Conservation (phyloP, 2,888 invertebrate species). For the Chelonus formosanus region DNA sequence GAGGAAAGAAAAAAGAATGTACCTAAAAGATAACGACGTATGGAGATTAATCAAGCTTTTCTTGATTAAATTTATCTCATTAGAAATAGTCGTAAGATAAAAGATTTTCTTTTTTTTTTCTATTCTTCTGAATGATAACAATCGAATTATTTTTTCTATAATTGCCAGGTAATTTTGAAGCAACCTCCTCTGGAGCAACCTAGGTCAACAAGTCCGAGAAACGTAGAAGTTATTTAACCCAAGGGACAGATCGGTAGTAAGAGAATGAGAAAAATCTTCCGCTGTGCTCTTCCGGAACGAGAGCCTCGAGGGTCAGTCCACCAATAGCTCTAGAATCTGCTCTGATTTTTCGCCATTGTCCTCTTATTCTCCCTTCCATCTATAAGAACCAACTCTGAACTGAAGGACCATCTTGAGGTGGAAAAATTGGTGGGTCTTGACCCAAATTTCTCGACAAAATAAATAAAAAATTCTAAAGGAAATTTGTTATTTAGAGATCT, state of each 20-base stretch:
- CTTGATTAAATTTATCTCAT: slow-evolving; percentile 30
- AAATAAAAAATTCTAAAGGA: background rate
- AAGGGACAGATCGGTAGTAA: slow-evolving; percentile 36
- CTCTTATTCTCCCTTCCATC: slow-evolving; percentile 11
- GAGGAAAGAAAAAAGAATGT: slow-evolving; percentile 20
- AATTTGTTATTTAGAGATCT: background rate
- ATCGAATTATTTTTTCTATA: slow-evolving; percentile 8
- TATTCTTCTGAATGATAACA: no score
- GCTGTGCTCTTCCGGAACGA: slow-evolving; percentile 20
- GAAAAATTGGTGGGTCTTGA: no score
- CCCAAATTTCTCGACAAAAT: background rate
- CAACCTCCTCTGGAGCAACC: no score
- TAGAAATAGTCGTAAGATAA: background rate
- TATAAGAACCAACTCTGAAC: background rate
- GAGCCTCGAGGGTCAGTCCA: slow-evolving; percentile 32
- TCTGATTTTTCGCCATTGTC: slow-evolving; percentile 32
- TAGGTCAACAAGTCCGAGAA: slow-evolving; percentile 15
- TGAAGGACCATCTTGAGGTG: background rate
- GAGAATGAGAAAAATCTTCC: slow-evolving; percentile 17
- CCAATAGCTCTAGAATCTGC: slow-evolving; percentile 30
- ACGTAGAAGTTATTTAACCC: slow-evolving; percentile 42
- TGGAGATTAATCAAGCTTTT: slow-evolving; percentile 33
- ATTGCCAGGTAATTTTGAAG: slow-evolving; percentile 6
- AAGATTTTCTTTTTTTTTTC: slow-evolving; percentile 8
- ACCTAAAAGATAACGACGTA: slow-evolving; percentile 31